Conservation (phyloP, 2,797 vertebrate species). For the Acanthornis magna region DNA sequence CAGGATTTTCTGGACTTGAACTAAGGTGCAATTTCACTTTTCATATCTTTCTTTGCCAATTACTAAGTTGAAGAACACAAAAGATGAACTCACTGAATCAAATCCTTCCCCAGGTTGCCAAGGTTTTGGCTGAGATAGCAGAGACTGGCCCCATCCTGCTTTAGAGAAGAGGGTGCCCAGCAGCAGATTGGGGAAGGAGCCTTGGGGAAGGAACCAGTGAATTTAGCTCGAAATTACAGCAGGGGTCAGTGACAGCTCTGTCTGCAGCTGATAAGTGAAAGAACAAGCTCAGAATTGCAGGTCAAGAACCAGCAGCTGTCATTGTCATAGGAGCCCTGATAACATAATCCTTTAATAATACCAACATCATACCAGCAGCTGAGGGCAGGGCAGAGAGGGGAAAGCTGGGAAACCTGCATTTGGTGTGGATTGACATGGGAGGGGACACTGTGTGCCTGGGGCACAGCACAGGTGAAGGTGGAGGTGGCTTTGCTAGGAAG, state of each 20-base stretch:
- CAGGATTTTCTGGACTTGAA: not conserved
- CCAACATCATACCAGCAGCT: not conserved
- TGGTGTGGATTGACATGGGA: not conserved
- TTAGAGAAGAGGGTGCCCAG: not conserved
- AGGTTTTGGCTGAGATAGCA: not conserved
- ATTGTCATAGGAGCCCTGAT: conserved; percentile 37
- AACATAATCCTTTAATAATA: conserved; percentile 51
- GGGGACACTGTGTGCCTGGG: not conserved
- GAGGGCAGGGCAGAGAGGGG: not conserved
- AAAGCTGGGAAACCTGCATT: not conserved
- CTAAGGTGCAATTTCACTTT: not conserved
- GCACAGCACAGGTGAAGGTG: not conserved
- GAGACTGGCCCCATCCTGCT: not conserved
- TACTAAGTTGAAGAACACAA: not conserved
- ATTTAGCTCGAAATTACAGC: not conserved
- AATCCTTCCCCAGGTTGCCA: too few species aligned
- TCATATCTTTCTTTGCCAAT: not conserved
- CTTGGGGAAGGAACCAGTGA: not conserved
- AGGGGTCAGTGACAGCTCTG: not conserved
- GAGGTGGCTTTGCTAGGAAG: not conserved
- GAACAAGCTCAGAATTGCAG: not conserved
- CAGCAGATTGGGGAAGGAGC: not conserved
- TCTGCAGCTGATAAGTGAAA: conserved; percentile 7
- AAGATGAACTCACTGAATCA: not conserved
- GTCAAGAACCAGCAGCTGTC: conserved; percentile 33